A percentile compares a stretch with the other conserved stretches of the same genome.
These are phyloP conservation scores for Hypolimnas misippus DNA, from an alignment of 2,888 invertebrate genomes.

Conservation along the genomic window DNA sequence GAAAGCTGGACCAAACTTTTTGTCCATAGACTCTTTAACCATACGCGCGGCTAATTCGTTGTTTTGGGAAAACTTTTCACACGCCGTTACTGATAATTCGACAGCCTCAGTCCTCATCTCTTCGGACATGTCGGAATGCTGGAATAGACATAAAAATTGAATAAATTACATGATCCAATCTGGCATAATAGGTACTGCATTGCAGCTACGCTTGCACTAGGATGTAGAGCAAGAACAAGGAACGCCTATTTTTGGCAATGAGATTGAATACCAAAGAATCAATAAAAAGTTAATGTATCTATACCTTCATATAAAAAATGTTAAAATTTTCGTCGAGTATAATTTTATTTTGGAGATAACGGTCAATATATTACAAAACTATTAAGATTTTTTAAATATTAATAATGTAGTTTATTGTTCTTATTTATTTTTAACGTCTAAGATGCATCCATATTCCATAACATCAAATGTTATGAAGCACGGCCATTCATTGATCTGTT, in stretches of 20 bases:
- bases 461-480: conserved; percentile 18
- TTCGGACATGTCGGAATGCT: conserved; percentile 97
- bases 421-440: background rate
- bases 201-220: background rate
- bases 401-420: background rate
- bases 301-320: too few species aligned
- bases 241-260: background rate
- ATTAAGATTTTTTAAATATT: background rate
- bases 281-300: background rate
- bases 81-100: conserved; percentile 95
- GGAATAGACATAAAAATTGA: conserved; percentile 48
- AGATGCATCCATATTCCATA: background rate
- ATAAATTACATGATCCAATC: too few species aligned
- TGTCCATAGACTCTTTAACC: conserved; percentile 98
- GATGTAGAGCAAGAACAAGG: background rate
- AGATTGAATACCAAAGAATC: too few species aligned
- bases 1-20: conserved; percentile 97
- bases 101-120: conserved; percentile 96
- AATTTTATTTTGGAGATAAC: too few species aligned
- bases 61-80: conserved; percentile 94
- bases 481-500: conserved; percentile 30
- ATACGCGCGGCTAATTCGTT: conserved; percentile 95
- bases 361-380: too few species aligned
- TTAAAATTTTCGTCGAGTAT: too few species aligned
- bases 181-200: too few species aligned